Conservation (phyloP, 2,888 invertebrate genomes). For the Neoascia interrupta region DNA sequence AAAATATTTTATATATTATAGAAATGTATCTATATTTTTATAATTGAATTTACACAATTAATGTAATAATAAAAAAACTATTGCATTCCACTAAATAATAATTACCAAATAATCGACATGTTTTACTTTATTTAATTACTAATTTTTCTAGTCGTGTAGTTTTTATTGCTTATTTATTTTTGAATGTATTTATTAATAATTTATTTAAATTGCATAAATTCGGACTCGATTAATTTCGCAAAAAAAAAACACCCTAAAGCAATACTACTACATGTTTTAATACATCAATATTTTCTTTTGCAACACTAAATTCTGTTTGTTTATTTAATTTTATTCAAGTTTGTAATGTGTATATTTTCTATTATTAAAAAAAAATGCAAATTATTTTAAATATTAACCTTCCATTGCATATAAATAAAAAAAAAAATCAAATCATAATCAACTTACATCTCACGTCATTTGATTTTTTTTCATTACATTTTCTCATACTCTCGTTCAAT, state of each 20-base stretch:
- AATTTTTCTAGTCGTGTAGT: constrained; percentile 68
- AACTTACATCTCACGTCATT: constrained; percentile 24
- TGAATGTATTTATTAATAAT: constrained; percentile 52
- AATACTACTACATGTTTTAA: too few relatives aligned
- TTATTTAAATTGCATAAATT: constrained; percentile 50
- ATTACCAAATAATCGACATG: constrained; percentile 36
- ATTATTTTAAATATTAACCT: constrained; percentile 25
- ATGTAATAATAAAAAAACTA: constrained; percentile 4
- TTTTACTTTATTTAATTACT: constrained; percentile 45
- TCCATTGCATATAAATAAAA: constrained; percentile 31
- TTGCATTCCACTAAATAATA: constrained; percentile 57
- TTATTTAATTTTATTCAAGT: constrained; percentile 60
- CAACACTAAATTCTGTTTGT: constrained; percentile 47
- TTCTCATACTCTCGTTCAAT: not conserved
- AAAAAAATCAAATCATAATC: constrained; percentile 28
- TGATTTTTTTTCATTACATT: constrained; percentile 15
- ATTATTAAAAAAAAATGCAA: constrained; percentile 36
- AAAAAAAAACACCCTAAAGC: too few relatives aligned
- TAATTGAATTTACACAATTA: constrained; percentile 49
- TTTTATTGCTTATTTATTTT: constrained; percentile 58
- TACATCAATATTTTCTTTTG: constrained; percentile 40
- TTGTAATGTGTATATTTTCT: constrained; percentile 69
- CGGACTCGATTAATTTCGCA: constrained; percentile 38
- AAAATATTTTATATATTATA: constrained; percentile 6
- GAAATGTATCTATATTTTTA: constrained; percentile 59